Percentiles rank a stretch among this genome's conserved stretches.
Evolutionary conservation across 2,888 invertebrate genomes (phyloP).

Genomic region (Nasonovia ribisnigri): DNA sequence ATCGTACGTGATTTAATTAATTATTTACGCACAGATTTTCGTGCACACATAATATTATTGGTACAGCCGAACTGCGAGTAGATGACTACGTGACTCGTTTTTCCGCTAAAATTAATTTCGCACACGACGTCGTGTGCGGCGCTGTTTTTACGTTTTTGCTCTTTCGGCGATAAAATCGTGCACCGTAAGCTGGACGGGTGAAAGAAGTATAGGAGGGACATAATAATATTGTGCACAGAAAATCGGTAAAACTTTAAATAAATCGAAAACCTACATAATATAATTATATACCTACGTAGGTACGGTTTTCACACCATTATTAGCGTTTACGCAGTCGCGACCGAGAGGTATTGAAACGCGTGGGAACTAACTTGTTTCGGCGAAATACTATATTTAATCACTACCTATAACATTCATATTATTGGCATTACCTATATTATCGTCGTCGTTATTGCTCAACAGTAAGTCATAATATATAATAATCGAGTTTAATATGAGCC

Average conservation of each 20-base stretch:
- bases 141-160: not conserved
- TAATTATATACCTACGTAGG: not conserved
- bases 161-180: not conserved
- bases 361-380: not conserved
- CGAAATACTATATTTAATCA: not conserved
- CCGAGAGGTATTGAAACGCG: not conserved
- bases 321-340: not conserved
- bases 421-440: not conserved
- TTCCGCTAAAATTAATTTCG: not conserved
- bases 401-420: not conserved
- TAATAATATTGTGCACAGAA: not conserved
- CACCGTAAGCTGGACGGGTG: not conserved
- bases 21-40: not conserved
- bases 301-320: not conserved
- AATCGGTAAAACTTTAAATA: not conserved
- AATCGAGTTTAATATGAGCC: not conserved
- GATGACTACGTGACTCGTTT: not conserved
- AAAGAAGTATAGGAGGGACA: not conserved
- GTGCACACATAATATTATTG: not conserved
- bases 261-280: too few species aligned
- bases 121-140: not conserved
- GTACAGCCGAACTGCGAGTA: not conserved
- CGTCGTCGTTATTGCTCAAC: not conserved
- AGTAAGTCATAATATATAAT: not conserved
- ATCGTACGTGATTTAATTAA: not conserved